phyloP scores from a whole-genome alignment of 2,888 invertebrate species.

The Idaea aversata region DNA sequence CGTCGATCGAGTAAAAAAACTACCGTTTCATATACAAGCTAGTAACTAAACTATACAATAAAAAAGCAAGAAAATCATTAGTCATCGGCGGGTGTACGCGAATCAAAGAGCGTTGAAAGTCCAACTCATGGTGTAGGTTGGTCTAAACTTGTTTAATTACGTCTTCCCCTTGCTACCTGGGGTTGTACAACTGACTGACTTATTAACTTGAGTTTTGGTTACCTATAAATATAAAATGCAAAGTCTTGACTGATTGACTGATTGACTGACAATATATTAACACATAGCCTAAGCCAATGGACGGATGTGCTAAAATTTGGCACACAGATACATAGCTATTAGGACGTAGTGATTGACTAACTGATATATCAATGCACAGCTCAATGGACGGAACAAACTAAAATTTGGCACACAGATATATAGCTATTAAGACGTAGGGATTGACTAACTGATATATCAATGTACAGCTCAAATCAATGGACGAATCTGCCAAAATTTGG shows the following conservation, averaged over 20 bases:
- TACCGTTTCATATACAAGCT: not conserved
- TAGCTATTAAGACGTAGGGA: too few relatives aligned
- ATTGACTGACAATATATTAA: not conserved
- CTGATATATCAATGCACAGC: too few relatives aligned
- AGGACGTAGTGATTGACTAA: too few relatives aligned
- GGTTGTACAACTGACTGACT: not conserved
- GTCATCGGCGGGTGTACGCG: not conserved
- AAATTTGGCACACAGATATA: too few relatives aligned
- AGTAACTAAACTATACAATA: not conserved
- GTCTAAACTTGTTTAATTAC: not conserved
- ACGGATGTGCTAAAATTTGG: too few relatives aligned
- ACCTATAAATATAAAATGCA: not conserved
- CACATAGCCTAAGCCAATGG: too few relatives aligned
- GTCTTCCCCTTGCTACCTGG: not conserved
- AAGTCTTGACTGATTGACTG: not conserved
- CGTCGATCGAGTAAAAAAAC: not conserved
- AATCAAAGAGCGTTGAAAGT: not conserved
- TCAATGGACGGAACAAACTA: too few relatives aligned
- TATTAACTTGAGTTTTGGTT: not conserved
- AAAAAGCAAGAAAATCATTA: not conserved
- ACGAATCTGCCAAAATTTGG: too few relatives aligned
- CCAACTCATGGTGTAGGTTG: not conserved
- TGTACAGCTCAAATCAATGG: too few relatives aligned
- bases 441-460: too few relatives aligned
- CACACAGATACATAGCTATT: too few relatives aligned